These are phyloP conservation scores for Isichthys henryi DNA, from an alignment of 2,113 vertebrate species.

Conservation along the genomic window DNA sequence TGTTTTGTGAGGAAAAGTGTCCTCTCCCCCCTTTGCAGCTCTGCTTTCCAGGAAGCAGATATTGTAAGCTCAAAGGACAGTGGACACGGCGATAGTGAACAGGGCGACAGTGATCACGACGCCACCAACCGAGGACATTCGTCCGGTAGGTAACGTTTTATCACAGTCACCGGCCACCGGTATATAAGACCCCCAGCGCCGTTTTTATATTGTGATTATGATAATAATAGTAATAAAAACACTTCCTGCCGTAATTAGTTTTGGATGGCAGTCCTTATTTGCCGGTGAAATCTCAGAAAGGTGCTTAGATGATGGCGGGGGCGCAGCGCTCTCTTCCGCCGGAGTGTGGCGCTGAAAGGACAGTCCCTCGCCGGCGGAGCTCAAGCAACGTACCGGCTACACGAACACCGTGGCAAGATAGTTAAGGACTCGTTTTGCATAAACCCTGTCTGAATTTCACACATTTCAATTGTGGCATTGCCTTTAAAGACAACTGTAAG, in stretches of 20 bases:
- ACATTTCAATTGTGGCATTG: neutral
- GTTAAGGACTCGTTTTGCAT: neutral
- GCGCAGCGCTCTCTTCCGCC: neutral
- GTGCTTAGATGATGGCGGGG: too few relatives aligned
- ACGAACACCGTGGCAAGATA: neutral
- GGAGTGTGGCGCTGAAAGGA: slow-evolving; percentile 46
- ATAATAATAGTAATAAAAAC: neutral
- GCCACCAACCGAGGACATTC: slow-evolving; percentile 94
- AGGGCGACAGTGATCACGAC: slow-evolving; percentile 97
- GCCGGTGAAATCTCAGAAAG: neutral
- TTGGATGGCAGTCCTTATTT: neutral
- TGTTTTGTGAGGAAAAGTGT: neutral
- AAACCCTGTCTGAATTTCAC: neutral
- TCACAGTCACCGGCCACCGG: neutral
- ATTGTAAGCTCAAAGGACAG: slow-evolving; percentile 99
- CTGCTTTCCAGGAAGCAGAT: slow-evolving; percentile 96
- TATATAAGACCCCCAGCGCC: neutral
- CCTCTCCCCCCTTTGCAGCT: slow-evolving; percentile 59
- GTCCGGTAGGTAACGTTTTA: slow-evolving; percentile 70
- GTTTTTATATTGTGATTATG: neutral
- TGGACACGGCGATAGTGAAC: slow-evolving; percentile 95
- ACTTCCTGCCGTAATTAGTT: neutral
- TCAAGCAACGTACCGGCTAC: neutral
- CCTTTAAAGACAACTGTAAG: neutral
- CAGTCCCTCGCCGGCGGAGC: slow-evolving; percentile 24